These are phyloP conservation scores for Squalus acanthias DNA, from an alignment of 2,797 vertebrate species.

Conservation along the genomic window DNA sequence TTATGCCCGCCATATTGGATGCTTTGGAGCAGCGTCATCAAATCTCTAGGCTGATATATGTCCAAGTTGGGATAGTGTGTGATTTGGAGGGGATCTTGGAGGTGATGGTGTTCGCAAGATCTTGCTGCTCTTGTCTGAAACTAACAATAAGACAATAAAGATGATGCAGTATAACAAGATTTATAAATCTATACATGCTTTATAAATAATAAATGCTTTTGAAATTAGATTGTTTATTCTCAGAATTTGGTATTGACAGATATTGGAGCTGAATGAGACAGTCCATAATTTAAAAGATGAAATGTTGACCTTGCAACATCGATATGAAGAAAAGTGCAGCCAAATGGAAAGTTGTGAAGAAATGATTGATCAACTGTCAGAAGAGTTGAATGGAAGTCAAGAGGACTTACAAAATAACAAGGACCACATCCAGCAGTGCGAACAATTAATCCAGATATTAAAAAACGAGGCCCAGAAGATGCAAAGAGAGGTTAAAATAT, in stretches of 20 bases:
- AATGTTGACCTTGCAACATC: slow-evolving; percentile 51
- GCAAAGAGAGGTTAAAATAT: slow-evolving; percentile 48
- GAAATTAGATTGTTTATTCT: slow-evolving; percentile 23
- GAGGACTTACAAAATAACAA: slow-evolving; percentile 48
- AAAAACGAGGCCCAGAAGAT: slow-evolving; percentile 48
- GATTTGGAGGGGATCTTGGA: background rate
- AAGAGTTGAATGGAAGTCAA: slow-evolving; percentile 55
- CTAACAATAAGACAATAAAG: background rate
- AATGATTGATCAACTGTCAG: slow-evolving; percentile 54
- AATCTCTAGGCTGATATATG: background rate
- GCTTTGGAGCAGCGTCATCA: background rate
- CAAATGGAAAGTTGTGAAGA: slow-evolving; percentile 59
- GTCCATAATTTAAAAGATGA: slow-evolving; percentile 48
- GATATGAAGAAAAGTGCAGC: slow-evolving; percentile 53
- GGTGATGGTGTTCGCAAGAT: background rate
- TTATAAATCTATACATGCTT: background rate
- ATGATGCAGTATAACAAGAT: background rate
- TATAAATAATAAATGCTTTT: slow-evolving; percentile 8
- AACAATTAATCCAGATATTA: slow-evolving; percentile 47
- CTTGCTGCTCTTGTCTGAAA: background rate
- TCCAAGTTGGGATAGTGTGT: background rate
- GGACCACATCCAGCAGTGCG: slow-evolving; percentile 42
- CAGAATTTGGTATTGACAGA: slow-evolving; percentile 40
- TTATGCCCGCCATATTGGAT: background rate
- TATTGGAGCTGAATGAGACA: slow-evolving; percentile 46